Evolutionary conservation across 2,113 vertebrate species (phyloP), one percentile per base, ranked within the genome.

Genomic region (Orthonyx spaldingii): DNA sequence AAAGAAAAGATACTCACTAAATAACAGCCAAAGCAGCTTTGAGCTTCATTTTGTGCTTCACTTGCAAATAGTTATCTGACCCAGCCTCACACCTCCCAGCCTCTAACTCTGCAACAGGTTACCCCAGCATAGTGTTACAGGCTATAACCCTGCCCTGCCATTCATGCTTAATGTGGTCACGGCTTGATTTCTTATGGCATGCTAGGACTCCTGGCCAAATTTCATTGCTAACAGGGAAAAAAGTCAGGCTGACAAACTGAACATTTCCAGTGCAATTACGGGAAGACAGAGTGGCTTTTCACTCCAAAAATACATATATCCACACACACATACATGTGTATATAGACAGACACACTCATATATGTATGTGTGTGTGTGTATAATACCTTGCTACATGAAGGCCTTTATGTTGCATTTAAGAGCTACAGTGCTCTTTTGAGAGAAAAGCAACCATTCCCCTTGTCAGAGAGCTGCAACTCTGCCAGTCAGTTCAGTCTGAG

Each of bases 171-270:
- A 52, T 66, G 86, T 47, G 82, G 50, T 87, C 77, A 85, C 3
- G 33, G 82, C 69, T 94, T 50, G 55, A 64, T 83, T 97, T 66
- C 72, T 64, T 28, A 53, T 16, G 27, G 66, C 9, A 13, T 50
- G 28, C 56, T 70, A 19, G 35, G 65, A 94, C 75, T 83, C 55
- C 71, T 68, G 61, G 76, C 77, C 32, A 82, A 44, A 56, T 78
- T 95, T 96, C 65, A 80, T 33, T 79, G 70, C 80, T 59, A 93
- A 50, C 27, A 53, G 76, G 42, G 64, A 35, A 69, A 91, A 92
- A 89, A 70, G 55, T 64, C 69, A 84, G 46, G 16, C 59, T 90
- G 78, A 61, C 49, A 78, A 91, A 81, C 53, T 39, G 74, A 90
- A 32, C 17, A 9, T 39, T 95, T 93, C 86, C 79, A 93, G 57